Evolutionary conservation across 2,113 vertebrate genomes (phyloP), one percentile per base, ranked within the genome.

Genomic region (Rhineura floridana): DNA sequence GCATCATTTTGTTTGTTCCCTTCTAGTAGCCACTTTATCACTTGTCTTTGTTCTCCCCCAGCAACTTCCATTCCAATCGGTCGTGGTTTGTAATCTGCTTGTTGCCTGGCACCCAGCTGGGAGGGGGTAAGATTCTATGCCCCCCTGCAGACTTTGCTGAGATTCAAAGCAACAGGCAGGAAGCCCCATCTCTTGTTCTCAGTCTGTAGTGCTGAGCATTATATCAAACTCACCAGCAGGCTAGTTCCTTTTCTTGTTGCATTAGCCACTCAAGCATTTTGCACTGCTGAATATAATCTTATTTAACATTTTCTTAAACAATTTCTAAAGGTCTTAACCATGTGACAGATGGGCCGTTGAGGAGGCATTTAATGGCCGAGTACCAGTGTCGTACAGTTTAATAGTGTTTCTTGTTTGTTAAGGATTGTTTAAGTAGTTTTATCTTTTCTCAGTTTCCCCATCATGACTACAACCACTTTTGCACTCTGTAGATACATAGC

Each of bases 281-380:
- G 95, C 92, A 93, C 94, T 95, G 95, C 93, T 96, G 96, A 96
- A 97, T 97, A 95, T 96, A 96, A 97, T 96, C 93, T 96, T 96
- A 96, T 96, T 97, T 96, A 97, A 95, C 94, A 95, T 96, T 97
- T 96, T 96, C 94, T 97, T 96, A 96, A 97, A 96, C 96, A 96
- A 89, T 93, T 96, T 97, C 95, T 96, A 96, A 97, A 97, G 95
- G 95, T 96, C 95, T 97, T 96, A 96, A 96, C 96, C 94, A 91
- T 95, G 95, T 96, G 95, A 97, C 95, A 94, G 95, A 97, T 96
- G 95, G 95, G 92, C 93, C 92, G 91, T 92, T 95, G 95, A 96
- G 94, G 90, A 88, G 93, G 86, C 93, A 91, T 95, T 96, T 96
- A 96, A 92, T 90, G 96, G 95, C 91, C 93, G 94, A 95, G 93